A percentile compares a stretch with the other conserved stretches of the same genome.
These are phyloP conservation scores for Lophius americanus DNA, from an alignment of 2,797 vertebrate genomes.

Conservation along the genomic window DNA sequence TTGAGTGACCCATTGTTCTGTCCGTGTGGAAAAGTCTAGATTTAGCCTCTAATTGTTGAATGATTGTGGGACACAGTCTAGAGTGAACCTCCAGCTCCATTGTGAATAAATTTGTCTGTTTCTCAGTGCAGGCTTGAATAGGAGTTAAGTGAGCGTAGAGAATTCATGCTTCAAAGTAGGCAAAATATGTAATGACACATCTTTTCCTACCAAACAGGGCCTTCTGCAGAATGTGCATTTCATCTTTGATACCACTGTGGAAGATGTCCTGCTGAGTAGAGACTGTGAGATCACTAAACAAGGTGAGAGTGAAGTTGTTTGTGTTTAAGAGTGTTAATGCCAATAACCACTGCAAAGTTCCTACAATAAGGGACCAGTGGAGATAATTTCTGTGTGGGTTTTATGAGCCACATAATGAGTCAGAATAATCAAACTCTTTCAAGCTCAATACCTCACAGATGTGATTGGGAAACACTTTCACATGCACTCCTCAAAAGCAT, in stretches of 20 bases:
- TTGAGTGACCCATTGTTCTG: constrained; percentile 28
- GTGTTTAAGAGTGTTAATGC: constrained; percentile 2
- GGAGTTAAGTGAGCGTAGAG: not conserved
- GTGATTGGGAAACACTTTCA: constrained; percentile 58
- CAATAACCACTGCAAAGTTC: not conserved
- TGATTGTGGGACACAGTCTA: constrained; percentile 17
- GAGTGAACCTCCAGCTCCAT: constrained; percentile 9
- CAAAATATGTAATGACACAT: constrained; percentile 3
- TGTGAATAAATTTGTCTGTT: constrained; percentile 9
- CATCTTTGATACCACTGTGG: constrained; percentile 89
- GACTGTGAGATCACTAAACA: constrained; percentile 88
- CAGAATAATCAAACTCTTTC: constrained; percentile 53
- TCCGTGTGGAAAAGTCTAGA: constrained; percentile 40
- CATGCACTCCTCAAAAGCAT: constrained; percentile 45
- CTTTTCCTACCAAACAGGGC: constrained; percentile 81
- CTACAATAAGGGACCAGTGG: not conserved
- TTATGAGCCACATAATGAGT: constrained; percentile 46
- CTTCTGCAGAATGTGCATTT: constrained; percentile 92
- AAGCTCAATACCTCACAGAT: constrained; percentile 62
- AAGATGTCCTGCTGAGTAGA: constrained; percentile 88
- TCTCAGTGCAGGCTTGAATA: constrained; percentile 3
- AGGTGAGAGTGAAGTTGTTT: constrained; percentile 79
- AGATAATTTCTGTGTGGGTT: constrained; percentile 36
- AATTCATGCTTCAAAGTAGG: not conserved
- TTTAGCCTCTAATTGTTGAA: constrained; percentile 55